Conservation (phyloP, 2,113 vertebrate species). For the Nanorana parkeri region DNA sequence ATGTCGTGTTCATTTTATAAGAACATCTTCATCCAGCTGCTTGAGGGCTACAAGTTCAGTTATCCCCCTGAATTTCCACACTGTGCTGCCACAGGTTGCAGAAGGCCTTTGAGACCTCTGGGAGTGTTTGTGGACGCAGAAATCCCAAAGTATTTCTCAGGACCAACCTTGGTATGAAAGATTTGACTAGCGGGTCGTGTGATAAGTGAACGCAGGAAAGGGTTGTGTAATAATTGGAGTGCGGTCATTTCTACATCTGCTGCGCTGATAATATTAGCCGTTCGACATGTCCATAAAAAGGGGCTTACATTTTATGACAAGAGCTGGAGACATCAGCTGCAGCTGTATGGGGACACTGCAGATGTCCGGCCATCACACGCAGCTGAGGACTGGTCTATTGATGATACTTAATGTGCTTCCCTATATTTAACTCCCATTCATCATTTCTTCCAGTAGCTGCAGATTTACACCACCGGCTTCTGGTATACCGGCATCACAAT, state of each 20-base stretch:
- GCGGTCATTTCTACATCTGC: neutral
- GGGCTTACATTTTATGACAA: neutral
- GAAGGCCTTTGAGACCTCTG: no score
- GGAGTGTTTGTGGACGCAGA: no score
- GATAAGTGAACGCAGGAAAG: neutral
- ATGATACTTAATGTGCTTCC: neutral
- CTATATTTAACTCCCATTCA: neutral
- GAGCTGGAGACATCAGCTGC: neutral
- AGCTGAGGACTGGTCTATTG: neutral
- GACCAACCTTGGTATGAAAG: no score
- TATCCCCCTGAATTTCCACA: no score
- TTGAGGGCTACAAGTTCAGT: no score
- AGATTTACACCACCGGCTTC: neutral
- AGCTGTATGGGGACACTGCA: conserved; percentile 8
- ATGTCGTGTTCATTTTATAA: no score
- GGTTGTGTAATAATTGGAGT: neutral
- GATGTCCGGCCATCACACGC: neutral
- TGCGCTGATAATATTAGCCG: neutral
- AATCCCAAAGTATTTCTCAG: no score
- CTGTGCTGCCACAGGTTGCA: no score
- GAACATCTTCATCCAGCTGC: no score
- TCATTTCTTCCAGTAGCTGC: conserved; percentile 5
- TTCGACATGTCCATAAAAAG: neutral
- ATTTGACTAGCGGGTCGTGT: no score
- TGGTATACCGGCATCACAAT: no score